Evolutionary conservation across 2,888 invertebrate species (phyloP).

Genomic region (Cheilosia vernalis): DNA sequence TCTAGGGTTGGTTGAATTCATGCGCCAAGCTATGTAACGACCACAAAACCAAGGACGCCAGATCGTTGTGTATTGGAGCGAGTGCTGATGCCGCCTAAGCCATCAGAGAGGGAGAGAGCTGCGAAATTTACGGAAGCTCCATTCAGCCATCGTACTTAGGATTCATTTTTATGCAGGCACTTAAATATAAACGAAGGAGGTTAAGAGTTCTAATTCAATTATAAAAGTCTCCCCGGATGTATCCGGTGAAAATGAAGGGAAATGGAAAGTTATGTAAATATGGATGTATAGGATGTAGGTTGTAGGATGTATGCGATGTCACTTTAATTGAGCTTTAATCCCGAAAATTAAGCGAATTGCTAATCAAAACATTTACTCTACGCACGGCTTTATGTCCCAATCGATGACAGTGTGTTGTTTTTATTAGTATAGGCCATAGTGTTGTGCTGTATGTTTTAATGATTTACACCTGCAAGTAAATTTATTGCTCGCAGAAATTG

Average conservation of each 20-base stretch:
- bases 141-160: slow-evolving; percentile 44
- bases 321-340: slow-evolving; percentile 12
- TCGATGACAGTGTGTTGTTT: too few relatives aligned
- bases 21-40: not conserved
- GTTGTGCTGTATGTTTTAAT: slow-evolving; percentile 18
- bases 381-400: too few relatives aligned
- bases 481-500: slow-evolving; percentile 37
- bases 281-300: not conserved
- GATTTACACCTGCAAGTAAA: slow-evolving; percentile 37
- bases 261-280: not conserved
- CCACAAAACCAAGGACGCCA: not conserved
- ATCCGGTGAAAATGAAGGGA: slow-evolving; percentile 8
- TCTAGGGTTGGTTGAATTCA: slow-evolving; percentile 35
- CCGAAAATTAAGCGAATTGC: not conserved
- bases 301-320: not conserved
- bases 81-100: not conserved
- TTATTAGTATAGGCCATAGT: slow-evolving; percentile 22
- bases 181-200: slow-evolving; percentile 61
- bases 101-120: not conserved
- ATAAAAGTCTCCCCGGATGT: slow-evolving; percentile 37
- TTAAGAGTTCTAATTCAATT: slow-evolving; percentile 56
- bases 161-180: slow-evolving; percentile 57
- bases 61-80: not conserved
- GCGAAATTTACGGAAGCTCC: slow-evolving; percentile 10
- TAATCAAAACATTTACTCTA: slow-evolving; percentile 20